These are phyloP conservation scores for Onychomys leucogaster DNA, from an alignment of 2,797 vertebrate species.

Conservation along the genomic window DNA sequence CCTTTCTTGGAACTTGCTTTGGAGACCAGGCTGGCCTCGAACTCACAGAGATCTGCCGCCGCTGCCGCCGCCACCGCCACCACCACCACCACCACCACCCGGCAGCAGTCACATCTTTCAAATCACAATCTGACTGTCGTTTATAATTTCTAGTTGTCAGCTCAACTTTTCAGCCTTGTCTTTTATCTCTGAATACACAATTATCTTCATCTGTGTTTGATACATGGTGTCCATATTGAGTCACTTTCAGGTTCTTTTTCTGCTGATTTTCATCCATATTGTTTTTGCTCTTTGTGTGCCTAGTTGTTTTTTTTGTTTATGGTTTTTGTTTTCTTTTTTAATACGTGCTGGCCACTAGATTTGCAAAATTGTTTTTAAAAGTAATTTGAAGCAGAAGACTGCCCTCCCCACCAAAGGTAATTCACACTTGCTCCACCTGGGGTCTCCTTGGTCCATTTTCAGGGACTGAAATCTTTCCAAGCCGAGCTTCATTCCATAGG, in stretches of 20 bases:
- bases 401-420: neutral
- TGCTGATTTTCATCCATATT: neutral
- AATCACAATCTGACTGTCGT: slow-evolving; percentile 45
- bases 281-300: neutral
- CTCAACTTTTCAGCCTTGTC: neutral
- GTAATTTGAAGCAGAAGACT: neutral
- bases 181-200: slow-evolving; percentile 1
- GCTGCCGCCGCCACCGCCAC: no score
- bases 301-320: neutral
- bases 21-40: no score
- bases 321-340: neutral
- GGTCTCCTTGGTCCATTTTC: neutral
- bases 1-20: no score
- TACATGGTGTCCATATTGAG: neutral
- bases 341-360: neutral
- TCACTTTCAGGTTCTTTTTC: neutral
- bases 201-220: neutral
- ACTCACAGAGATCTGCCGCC: no score
- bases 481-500: neutral
- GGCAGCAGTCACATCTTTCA: slow-evolving; percentile 22
- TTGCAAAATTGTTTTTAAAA: slow-evolving; percentile 17
- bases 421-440: neutral
- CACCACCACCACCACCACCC: no score
- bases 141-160: neutral
- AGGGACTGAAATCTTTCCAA: neutral